Evolutionary conservation across 2,888 invertebrate species (phyloP), one percentile per base, ranked within the genome.

Genomic region (Parochlus steinenii): DNA sequence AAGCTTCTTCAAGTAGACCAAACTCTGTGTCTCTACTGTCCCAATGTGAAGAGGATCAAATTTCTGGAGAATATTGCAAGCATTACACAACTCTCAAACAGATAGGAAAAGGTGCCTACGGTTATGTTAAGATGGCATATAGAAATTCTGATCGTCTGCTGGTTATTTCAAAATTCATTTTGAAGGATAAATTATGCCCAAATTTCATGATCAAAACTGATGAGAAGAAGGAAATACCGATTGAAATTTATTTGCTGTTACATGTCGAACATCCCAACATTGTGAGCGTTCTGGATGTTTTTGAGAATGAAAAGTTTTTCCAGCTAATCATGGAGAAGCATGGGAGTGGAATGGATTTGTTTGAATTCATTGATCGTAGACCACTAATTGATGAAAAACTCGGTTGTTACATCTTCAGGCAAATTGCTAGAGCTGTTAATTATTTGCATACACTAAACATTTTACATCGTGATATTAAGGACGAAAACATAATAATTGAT

Each of bases 321-420:
- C 76, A 77, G 55, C 63, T 80, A 64, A 73, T 80, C 32, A 80
- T 80, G 78, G 75, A 76, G 52, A 74, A 74, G 45, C 75, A 77
- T 49, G 77, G 77, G 19, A 68, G 68, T 7, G 77, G 77, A 2
- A 76, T 79, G 73, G 79, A 80, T 50, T 55, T 79, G 40, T 79
- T 79, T 55, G 78, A 79, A 53, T 80, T 80, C 49, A 77, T 80
- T 29, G 78, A 79, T 44, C 61, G 74, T 1, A 61, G 70, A 20
- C 74, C 75, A 4, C 50, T 64, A 16, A 61, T 78, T 37, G 75
- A 76, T 48, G 79, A 79, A 48, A 63, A 68, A 2, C 56, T 80
- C 18, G 66, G 69, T 5, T 71, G 72, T 48, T 73, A 71, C 47
- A 74, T 79, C 36, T 79, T 79, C 48, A 61, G 74, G 58, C 79